A percentile compares a stretch with the other conserved stretches of the same genome.
These are phyloP conservation scores for Nomada fabriciana DNA, from an alignment of 2,888 invertebrate species.

Conservation along the genomic window DNA sequence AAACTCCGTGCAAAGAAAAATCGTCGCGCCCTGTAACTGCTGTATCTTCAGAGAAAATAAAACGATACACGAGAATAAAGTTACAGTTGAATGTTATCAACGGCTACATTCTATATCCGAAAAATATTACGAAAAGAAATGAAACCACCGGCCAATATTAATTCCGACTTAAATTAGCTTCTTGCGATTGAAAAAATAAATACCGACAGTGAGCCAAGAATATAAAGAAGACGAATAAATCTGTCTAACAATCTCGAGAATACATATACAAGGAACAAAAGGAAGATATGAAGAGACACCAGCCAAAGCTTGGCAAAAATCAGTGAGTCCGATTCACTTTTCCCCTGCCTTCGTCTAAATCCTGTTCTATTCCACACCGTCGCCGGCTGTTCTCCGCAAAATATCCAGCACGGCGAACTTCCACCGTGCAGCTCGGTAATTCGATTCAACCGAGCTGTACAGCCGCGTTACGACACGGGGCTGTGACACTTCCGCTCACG, in stretches of 20 bases:
- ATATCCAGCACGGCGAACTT: neutral
- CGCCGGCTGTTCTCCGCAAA: neutral
- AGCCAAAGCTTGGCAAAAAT: neutral
- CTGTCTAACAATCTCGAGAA: too few relatives aligned
- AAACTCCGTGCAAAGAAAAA: neutral
- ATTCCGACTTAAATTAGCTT: too few relatives aligned
- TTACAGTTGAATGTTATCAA: too few relatives aligned
- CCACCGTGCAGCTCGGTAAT: constrained; percentile 27
- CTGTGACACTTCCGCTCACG: constrained; percentile 45
- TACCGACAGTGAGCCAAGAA: neutral
- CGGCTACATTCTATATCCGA: too few relatives aligned
- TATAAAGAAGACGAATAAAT: too few relatives aligned
- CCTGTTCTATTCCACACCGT: neutral
- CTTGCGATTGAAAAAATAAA: neutral
- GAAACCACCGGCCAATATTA: too few relatives aligned
- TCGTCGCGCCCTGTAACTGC: neutral
- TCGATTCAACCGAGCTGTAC: constrained; percentile 30
- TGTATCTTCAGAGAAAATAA: too few relatives aligned
- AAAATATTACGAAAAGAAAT: too few relatives aligned
- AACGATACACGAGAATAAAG: too few relatives aligned
- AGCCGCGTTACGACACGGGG: constrained; percentile 40
- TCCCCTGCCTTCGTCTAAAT: too few relatives aligned
- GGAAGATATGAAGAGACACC: neutral
- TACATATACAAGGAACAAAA: neutral
- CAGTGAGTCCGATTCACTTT: neutral